Conservation (phyloP, 2,113 vertebrate species). For the Channa argus region DNA sequence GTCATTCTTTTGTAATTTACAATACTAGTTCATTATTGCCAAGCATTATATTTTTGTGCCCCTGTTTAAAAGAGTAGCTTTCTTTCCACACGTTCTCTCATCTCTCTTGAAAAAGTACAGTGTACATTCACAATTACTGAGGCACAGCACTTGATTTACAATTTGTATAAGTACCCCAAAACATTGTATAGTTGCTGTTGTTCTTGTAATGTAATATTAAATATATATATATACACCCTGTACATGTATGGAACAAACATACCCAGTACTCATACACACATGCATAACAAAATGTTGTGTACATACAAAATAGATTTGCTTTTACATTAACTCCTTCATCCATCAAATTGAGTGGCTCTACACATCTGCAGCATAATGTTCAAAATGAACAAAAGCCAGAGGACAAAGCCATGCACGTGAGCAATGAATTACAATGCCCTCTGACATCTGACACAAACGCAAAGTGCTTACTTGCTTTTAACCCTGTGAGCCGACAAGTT, state of each 20-base stretch:
- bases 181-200: constrained; percentile 64
- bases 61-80: constrained; percentile 56
- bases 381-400: constrained; percentile 42
- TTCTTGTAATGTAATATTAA: constrained; percentile 62
- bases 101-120: constrained; percentile 68
- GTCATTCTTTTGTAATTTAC: constrained; percentile 73
- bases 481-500: constrained; percentile 37
- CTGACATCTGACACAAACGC: constrained; percentile 32
- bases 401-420: constrained; percentile 66
- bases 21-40: constrained; percentile 81
- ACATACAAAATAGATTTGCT: constrained; percentile 60
- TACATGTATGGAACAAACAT: constrained; percentile 61
- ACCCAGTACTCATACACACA: constrained; percentile 61
- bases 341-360: constrained; percentile 30
- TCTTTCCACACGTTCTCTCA: constrained; percentile 38
- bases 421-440: constrained; percentile 48
- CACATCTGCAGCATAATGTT: constrained; percentile 62
- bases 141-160: constrained; percentile 80
- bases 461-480: constrained; percentile 67
- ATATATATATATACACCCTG: constrained; percentile 64
- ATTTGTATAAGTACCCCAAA: constrained; percentile 72
- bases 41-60: constrained; percentile 62
- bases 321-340: constrained; percentile 15
- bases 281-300: constrained; percentile 72
- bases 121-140: constrained; percentile 82